phyloP scores from a whole-genome alignment of 2,797 vertebrate species.

The Cebuella pygmaea region DNA sequence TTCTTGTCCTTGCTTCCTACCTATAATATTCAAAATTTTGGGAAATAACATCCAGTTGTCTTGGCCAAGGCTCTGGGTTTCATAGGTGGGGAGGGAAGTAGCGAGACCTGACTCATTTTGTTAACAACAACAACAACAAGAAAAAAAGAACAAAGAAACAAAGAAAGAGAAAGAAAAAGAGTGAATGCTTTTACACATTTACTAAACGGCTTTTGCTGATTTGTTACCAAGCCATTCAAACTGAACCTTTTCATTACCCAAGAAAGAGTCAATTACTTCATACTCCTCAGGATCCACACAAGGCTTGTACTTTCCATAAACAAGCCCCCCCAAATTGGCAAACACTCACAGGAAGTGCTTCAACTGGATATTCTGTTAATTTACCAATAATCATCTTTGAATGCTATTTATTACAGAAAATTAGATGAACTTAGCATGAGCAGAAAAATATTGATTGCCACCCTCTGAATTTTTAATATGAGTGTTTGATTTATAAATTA shows the following conservation, averaged over 20 bases:
- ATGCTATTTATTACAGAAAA: slow-evolving; percentile 62
- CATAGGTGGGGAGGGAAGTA: not conserved
- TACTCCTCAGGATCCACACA: not conserved
- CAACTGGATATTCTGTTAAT: slow-evolving; percentile 63
- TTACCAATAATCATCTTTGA: slow-evolving; percentile 60
- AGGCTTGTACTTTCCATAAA: not conserved
- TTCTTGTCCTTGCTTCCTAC: not conserved
- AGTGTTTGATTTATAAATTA: slow-evolving; percentile 76
- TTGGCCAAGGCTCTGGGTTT: not conserved
- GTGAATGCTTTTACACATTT: not conserved
- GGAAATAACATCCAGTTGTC: not conserved
- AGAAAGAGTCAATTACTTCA: not conserved
- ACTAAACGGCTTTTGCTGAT: not conserved
- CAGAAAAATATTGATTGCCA: slow-evolving; percentile 78
- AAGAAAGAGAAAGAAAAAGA: not conserved
- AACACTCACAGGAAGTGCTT: slow-evolving; percentile 47
- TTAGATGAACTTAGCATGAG: slow-evolving; percentile 77
- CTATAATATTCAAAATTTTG: not conserved
- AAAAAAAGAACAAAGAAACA: not conserved
- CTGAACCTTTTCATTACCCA: not conserved
- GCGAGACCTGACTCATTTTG: not conserved
- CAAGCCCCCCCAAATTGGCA: not conserved
- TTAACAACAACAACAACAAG: not conserved
- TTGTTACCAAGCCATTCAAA: not conserved
- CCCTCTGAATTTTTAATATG: slow-evolving; percentile 71